phyloP scores from a whole-genome alignment of 2,113 vertebrate genomes.

The Syngnathus typhle region DNA sequence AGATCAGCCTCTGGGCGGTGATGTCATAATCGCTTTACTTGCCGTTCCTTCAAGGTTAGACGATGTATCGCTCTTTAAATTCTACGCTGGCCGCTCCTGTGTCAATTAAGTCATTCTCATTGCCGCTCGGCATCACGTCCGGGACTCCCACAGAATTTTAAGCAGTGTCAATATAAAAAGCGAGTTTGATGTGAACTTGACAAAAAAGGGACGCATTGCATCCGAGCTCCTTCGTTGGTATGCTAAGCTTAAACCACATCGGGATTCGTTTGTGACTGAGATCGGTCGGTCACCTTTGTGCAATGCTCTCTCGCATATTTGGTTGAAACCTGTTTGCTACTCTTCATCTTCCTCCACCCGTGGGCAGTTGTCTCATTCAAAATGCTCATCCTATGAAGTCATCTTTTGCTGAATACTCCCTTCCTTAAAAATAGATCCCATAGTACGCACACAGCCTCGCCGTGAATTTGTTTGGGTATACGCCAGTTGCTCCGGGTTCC shows the following conservation, averaged over 20 bases:
- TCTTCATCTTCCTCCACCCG: background rate
- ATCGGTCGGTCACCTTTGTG: background rate
- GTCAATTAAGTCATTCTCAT: conserved; percentile 19
- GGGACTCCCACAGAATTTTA: background rate
- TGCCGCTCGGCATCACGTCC: background rate
- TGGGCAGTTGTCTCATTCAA: conserved; percentile 9
- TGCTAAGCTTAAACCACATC: background rate
- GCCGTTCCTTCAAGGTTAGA: conserved; percentile 38
- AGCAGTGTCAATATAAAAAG: background rate
- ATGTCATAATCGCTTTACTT: conserved; percentile 21
- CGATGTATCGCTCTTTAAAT: conserved; percentile 39
- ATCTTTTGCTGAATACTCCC: conserved; percentile 1
- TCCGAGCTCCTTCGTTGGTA: background rate
- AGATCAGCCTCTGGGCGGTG: conserved; percentile 11
- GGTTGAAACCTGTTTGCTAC: background rate
- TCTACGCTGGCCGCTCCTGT: conserved; percentile 42
- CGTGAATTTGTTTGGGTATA: conserved; percentile 1
- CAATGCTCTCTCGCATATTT: background rate
- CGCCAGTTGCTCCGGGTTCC: background rate
- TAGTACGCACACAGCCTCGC: conserved; percentile 1
- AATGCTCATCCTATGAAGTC: conserved; percentile 8
- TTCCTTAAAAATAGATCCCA: background rate
- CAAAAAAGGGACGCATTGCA: background rate
- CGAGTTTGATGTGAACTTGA: background rate
- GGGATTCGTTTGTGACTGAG: background rate